Percentiles rank a stretch among this genome's conserved stretches.
These are phyloP conservation scores for Cercopithecus mitis DNA, from an alignment of 2,797 vertebrate species.

Conservation along the genomic window DNA sequence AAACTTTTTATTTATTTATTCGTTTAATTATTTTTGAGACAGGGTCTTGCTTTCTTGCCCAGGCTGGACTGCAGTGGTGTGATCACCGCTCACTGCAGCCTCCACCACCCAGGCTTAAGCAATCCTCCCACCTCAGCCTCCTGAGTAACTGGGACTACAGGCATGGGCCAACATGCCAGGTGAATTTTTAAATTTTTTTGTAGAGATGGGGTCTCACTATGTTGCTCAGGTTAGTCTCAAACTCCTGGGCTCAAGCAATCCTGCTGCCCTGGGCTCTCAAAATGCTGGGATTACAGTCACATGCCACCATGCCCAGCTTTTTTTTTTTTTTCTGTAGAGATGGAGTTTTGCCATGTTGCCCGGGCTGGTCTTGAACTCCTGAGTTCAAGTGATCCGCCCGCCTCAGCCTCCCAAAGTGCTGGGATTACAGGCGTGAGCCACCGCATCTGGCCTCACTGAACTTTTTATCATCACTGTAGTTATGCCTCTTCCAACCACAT, in stretches of 20 bases:
- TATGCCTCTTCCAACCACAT: background rate
- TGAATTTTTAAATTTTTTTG: background rate
- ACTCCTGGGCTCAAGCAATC: background rate
- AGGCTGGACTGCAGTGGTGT: background rate
- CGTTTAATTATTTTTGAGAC: background rate
- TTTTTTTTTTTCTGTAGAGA: background rate
- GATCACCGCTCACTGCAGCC: background rate
- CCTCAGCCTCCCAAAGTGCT: background rate
- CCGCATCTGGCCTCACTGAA: background rate
- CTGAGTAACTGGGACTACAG: background rate
- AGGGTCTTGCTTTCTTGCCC: background rate
- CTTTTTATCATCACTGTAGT: background rate
- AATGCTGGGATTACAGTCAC: background rate
- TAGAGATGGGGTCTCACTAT: background rate
- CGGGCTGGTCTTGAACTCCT: background rate
- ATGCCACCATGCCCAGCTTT: background rate
- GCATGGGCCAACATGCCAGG: background rate
- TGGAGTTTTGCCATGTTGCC: background rate
- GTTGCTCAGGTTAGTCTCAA: background rate
- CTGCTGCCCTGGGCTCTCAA: background rate
- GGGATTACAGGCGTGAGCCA: background rate
- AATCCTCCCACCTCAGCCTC: background rate
- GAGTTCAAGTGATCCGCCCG: fast-evolving
- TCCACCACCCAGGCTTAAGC: background rate
- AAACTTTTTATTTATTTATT: background rate